A percentile compares a stretch with the other conserved stretches of the same genome.
phyloP scores from a whole-genome alignment of 1,140 invertebrate genomes.

The Phymastichus coffea region DNA sequence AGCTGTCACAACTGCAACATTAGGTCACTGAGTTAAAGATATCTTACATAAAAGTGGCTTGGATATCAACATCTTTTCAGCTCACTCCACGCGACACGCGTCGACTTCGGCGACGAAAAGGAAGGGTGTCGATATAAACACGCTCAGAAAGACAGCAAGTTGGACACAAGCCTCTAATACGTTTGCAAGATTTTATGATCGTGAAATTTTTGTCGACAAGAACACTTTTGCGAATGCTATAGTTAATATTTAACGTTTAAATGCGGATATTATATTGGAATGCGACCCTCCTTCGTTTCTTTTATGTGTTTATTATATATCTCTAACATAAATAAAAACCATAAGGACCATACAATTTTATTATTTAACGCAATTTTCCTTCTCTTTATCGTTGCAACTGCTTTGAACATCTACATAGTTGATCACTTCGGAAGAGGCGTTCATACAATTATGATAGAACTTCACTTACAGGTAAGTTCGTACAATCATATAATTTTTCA shows the following conservation, averaged over 20 bases:
- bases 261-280: too few species aligned
- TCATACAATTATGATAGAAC: too few species aligned
- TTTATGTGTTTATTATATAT: too few species aligned
- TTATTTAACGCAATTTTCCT: too few species aligned
- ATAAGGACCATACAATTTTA: too few species aligned
- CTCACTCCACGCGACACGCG: conserved; percentile 19
- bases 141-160: conserved; percentile 33
- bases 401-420: too few species aligned
- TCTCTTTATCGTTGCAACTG: too few species aligned
- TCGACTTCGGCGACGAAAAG: conserved; percentile 1
- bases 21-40: conserved; percentile 17
- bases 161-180: conserved; percentile 25
- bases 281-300: too few species aligned
- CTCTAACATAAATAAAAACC: too few species aligned
- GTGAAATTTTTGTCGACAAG: background rate
- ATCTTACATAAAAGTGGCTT: conserved; percentile 3
- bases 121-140: conserved; percentile 30
- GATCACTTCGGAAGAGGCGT: too few species aligned
- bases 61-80: conserved; percentile 2
- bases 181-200: conserved; percentile 8
- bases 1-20: conserved; percentile 2
- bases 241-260: background rate
- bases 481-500: too few species aligned
- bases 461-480: too few species aligned
- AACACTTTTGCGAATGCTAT: background rate